phyloP scores from a whole-genome alignment of 2,113 vertebrate species.

The Axis porcinus region DNA sequence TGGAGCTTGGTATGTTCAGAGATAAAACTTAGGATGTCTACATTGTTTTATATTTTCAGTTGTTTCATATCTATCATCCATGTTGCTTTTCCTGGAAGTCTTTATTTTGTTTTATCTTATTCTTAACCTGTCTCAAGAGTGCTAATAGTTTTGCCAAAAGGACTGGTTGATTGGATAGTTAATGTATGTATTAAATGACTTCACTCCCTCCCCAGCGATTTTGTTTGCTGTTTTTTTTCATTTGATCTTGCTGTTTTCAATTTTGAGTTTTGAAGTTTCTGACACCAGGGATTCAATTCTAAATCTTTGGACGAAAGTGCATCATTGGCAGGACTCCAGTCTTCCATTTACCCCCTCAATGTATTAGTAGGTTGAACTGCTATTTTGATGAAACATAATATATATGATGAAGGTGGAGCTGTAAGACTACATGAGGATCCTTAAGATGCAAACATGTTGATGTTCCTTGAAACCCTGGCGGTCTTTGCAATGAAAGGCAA shows the following conservation, averaged over 20 bases:
- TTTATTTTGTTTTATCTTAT: background rate
- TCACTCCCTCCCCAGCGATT: background rate
- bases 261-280: background rate
- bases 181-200: background rate
- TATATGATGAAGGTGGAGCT: background rate
- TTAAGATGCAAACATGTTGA: fast-evolving
- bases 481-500: background rate
- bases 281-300: background rate
- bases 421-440: background rate
- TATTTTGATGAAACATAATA: background rate
- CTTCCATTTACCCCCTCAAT: background rate
- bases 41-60: background rate
- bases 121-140: background rate
- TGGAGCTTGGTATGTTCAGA: background rate
- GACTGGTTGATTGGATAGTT: background rate
- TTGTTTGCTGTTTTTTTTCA: background rate
- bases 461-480: background rate
- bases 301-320: background rate
- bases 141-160: background rate
- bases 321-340: background rate
- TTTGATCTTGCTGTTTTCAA: background rate
- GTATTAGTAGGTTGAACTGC: background rate
- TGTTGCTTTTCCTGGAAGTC: background rate
- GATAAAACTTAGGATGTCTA: background rate
- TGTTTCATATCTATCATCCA: background rate